Evolutionary conservation across 2,113 vertebrate genomes (phyloP).

Genomic region (Suricata suricatta): DNA sequence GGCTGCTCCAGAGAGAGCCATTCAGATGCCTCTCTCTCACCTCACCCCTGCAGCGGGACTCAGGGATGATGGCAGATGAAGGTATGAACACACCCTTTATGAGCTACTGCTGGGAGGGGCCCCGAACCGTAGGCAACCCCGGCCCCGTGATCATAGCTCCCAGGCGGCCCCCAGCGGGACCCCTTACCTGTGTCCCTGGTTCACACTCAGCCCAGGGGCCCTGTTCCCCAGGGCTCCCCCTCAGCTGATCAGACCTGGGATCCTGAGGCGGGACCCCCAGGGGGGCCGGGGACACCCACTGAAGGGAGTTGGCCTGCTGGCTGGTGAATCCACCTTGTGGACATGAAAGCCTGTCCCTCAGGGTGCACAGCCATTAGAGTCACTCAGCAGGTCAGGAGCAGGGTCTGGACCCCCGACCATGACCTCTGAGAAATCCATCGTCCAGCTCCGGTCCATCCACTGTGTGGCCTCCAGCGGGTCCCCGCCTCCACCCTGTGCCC

Average conservation of each 20-base stretch:
- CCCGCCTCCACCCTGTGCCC: neutral
- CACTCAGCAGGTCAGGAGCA: neutral
- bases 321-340: neutral
- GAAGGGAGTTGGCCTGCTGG: no score
- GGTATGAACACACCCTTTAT: accelerated
- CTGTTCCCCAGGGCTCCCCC: neutral
- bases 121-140: accelerated
- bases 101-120: no score
- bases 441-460: neutral
- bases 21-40: neutral
- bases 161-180: neutral
- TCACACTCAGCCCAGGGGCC: neutral
- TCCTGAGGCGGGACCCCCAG: neutral
- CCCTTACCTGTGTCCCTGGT: neutral
- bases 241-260: no score
- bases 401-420: neutral
- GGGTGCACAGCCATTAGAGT: neutral
- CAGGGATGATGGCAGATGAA: neutral
- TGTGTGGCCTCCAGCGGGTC: neutral
- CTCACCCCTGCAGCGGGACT: neutral
- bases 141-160: neutral
- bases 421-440: neutral
- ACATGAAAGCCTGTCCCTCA: neutral
- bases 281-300: neutral
- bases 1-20: neutral